A percentile compares a stretch with the other conserved stretches of the same genome.
Evolutionary conservation across 2,888 invertebrate species (phyloP).

Genomic region (Galerucella calmariensis): DNA sequence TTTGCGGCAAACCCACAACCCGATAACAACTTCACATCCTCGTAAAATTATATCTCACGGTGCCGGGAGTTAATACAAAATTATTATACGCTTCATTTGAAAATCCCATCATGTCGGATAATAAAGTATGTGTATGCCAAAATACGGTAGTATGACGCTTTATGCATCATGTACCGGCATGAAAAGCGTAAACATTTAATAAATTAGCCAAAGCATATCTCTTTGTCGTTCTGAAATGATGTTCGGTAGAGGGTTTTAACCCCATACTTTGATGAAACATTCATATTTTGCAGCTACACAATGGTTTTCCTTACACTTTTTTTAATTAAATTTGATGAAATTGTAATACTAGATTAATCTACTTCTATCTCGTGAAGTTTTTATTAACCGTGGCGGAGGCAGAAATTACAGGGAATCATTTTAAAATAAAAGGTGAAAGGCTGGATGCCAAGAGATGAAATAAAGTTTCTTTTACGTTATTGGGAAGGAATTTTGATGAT

Average conservation of each 20-base stretch:
- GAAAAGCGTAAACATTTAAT: constrained; percentile 50
- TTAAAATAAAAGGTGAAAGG: too few relatives aligned
- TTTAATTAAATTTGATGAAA: too few relatives aligned
- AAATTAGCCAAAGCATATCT: constrained; percentile 40
- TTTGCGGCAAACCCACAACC: background rate
- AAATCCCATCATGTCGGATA: constrained; percentile 40
- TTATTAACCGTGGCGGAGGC: too few relatives aligned
- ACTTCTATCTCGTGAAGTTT: too few relatives aligned
- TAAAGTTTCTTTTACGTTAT: too few relatives aligned
- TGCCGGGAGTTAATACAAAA: constrained; percentile 21
- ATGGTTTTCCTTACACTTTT: too few relatives aligned
- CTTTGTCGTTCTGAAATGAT: constrained; percentile 31
- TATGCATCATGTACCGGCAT: constrained; percentile 36
- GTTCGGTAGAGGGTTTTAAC: background rate
- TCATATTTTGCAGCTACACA: too few relatives aligned
- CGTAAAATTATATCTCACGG: constrained; percentile 8
- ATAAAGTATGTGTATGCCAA: constrained; percentile 34
- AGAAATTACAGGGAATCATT: too few relatives aligned
- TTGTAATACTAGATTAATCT: too few relatives aligned
- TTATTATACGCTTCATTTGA: constrained; percentile 40
- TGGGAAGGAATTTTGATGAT: too few relatives aligned
- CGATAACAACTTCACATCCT: background rate
- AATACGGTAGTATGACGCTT: constrained; percentile 2
- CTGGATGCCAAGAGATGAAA: too few relatives aligned
- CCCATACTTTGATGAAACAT: background rate